Conservation (phyloP, 2,797 vertebrate genomes). For the Hydrophis major region DNA sequence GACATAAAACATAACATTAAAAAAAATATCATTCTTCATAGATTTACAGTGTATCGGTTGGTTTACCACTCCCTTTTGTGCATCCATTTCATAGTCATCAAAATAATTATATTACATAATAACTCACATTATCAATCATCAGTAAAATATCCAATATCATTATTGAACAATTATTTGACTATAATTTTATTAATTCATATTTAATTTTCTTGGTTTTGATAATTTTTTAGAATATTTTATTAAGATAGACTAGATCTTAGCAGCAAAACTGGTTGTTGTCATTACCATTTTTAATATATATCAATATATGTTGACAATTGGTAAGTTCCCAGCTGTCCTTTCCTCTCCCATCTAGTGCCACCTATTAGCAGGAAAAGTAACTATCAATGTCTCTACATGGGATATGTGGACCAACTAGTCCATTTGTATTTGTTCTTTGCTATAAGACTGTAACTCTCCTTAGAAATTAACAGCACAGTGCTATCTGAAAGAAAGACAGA, state of each 20-base stretch:
- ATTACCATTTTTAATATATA: neutral
- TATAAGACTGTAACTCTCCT: neutral
- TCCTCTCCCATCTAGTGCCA: neutral
- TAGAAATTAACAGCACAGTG: neutral
- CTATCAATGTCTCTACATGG: neutral
- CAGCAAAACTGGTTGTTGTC: neutral
- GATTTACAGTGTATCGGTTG: no score
- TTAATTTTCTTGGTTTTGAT: no score
- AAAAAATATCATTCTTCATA: no score
- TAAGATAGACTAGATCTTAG: neutral
- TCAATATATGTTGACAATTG: neutral
- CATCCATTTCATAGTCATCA: no score
- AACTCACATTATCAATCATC: no score
- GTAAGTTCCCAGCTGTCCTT: neutral
- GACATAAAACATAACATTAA: no score
- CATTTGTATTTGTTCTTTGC: neutral
- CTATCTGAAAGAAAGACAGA: neutral
- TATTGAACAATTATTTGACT: no score
- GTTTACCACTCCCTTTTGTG: no score
- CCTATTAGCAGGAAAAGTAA: neutral
- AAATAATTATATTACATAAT: no score
- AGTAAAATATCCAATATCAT: no score
- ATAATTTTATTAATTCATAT: no score
- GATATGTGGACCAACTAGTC: neutral
- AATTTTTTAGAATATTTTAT: no score